A percentile compares a stretch with the other conserved stretches of the same genome.
Conservation (phyloP, 2,888 invertebrate genomes). For the Byasa hedistus region DNA sequence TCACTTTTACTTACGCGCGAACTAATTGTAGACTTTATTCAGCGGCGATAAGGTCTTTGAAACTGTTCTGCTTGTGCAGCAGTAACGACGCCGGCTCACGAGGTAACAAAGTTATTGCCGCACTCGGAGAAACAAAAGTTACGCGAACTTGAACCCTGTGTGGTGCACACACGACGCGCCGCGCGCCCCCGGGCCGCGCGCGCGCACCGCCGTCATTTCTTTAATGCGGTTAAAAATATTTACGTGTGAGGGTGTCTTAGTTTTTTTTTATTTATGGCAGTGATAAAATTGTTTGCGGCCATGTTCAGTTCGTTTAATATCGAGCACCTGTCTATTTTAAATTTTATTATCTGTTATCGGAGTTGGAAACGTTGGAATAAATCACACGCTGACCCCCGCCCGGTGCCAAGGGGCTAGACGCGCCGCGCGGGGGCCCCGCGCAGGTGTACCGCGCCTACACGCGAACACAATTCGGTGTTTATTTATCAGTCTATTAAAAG, state of each 20-base stretch:
- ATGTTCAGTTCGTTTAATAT: conserved; percentile 60
- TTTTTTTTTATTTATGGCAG: conserved; percentile 68
- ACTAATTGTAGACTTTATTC: conserved; percentile 29
- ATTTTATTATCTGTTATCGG: conserved; percentile 52
- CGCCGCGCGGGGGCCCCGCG: too few relatives aligned
- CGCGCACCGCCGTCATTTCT: conserved; percentile 45
- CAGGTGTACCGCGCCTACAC: too few relatives aligned
- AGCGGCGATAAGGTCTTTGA: conserved; percentile 22
- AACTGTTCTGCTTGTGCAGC: conserved; percentile 28
- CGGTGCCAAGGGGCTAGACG: conserved; percentile 7
- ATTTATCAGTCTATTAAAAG: too few relatives aligned
- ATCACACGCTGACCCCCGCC: conserved; percentile 31
- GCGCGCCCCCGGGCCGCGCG: too few relatives aligned
- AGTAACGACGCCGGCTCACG: conserved; percentile 29
- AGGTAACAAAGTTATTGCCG: conserved; percentile 29
- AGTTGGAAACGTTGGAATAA: conserved; percentile 43
- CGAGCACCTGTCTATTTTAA: conserved; percentile 64
- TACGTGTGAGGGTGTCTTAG: conserved; percentile 52
- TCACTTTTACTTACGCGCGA: background rate
- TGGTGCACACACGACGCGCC: conserved; percentile 32
- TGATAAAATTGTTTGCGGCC: conserved; percentile 77
- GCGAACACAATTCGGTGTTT: too few relatives aligned
- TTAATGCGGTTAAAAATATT: conserved; percentile 59
- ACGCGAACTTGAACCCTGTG: conserved; percentile 42
- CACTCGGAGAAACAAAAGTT: conserved; percentile 10